These are phyloP conservation scores for Heliconius cydno DNA, from an alignment of 2,888 invertebrate species.

Conservation along the genomic window DNA sequence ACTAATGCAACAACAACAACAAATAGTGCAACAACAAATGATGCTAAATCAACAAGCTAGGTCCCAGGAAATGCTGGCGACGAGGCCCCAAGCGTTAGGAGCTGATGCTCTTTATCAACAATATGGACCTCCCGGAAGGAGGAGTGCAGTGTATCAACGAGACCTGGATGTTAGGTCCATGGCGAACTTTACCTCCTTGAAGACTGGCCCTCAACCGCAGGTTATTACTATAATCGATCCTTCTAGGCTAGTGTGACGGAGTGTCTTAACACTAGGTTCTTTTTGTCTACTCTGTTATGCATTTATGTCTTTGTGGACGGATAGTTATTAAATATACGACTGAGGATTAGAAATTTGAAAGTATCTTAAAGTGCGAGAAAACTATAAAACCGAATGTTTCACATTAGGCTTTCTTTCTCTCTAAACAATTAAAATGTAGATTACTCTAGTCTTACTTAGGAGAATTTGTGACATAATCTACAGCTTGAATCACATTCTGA, in stretches of 20 bases:
- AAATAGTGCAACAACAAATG: conserved; percentile 79
- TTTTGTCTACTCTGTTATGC: no score
- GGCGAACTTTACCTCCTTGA: conserved; percentile 78
- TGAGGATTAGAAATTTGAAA: no score
- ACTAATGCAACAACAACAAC: conserved; percentile 80
- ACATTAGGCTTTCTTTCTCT: no score
- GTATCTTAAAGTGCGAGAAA: no score
- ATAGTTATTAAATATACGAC: no score
- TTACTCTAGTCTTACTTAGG: no score
- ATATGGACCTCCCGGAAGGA: conserved; percentile 74
- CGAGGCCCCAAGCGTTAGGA: conserved; percentile 72
- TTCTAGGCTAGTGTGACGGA: not conserved
- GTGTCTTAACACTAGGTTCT: no score
- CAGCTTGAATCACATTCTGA: no score
- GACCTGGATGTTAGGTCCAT: conserved; percentile 75
- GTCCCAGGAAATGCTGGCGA: conserved; percentile 83
- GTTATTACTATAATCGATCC: conserved; percentile 48
- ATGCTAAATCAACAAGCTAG: conserved; percentile 78
- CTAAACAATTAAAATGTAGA: no score
- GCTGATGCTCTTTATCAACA: conserved; percentile 80
- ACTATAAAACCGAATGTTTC: no score
- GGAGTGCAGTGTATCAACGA: conserved; percentile 76
- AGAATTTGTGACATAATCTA: no score
- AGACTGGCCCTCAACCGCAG: conserved; percentile 72
- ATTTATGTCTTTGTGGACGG: no score